Base-by-base conservation (phyloP, 2,797 vertebrate genomes). In the Sebastes cheni region DNA sequence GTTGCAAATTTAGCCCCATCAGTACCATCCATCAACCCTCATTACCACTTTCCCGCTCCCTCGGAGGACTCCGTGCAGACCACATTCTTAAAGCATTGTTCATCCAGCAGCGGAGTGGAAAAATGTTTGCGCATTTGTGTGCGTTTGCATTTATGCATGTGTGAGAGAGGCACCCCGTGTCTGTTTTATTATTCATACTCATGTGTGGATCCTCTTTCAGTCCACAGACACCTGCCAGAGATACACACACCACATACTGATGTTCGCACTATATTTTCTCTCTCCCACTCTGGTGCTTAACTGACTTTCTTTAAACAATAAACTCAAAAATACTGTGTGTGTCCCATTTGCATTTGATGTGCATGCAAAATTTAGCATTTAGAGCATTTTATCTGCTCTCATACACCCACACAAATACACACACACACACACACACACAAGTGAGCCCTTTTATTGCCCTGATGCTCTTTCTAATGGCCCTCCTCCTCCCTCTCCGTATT, bases 111-210 rank as follows among this genome's bases (percentile, higher is more conserved):
- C 14, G 2, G 77, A 75, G 82, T 83, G 84, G 82, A 86, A 88
- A 90, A 79, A 86, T 55, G 16, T 50, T 75, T 58, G 59, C 66
- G 66, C 27, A 25, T 67, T 23, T 61, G 64, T 32, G 72, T 72
- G 64, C 10, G 60, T 80, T 66, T 82, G 79, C 60, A 67, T 81
- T 64, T 71, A 77, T 75, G 65, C 61, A 59, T 74, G 81, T 22
- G 86, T 16, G 62, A 77, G 75, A 55, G 85, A 88, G 81, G 80
- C 82, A 77, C 83, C 76, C 80, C 8, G 70, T 79, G 78, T 86
- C 87, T 90, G 84, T 89, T 94, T 93, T 94, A 93, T 93, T 91
- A 94, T 95, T 94, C 90, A 92, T 91, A 91, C 88, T 92, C 82
- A 79, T 88, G 79, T 87, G 92, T 92, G 91, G 89, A 91, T 93